Percentiles rank a stretch among this genome's conserved stretches.
Evolutionary conservation across 2,888 invertebrate species (phyloP).

Genomic region (Linnaemya tessellans): DNA sequence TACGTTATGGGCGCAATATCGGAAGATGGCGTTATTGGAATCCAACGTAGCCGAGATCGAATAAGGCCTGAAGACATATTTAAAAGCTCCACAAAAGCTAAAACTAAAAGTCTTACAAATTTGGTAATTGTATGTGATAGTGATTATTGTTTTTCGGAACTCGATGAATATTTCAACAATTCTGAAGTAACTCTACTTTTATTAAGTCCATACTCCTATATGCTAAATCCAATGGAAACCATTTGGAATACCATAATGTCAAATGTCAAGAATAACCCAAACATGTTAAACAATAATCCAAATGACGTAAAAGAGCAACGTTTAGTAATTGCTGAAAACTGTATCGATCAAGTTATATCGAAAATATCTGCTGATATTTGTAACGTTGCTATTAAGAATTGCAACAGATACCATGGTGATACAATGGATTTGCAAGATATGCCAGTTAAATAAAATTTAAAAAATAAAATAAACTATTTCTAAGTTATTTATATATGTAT

Average conservation of each 20-base stretch:
- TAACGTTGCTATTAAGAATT: constrained; percentile 49
- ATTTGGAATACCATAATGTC: constrained; percentile 63
- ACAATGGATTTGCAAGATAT: constrained; percentile 63
- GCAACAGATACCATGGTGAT: constrained; percentile 56
- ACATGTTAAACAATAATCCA: constrained; percentile 24
- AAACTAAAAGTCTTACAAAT: constrained; percentile 56
- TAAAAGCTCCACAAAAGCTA: constrained; percentile 20
- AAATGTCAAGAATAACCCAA: constrained; percentile 53
- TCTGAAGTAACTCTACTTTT: constrained; percentile 67
- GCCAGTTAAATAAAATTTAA: constrained; percentile 47
- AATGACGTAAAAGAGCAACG: constrained; percentile 60
- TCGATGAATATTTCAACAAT: constrained; percentile 71
- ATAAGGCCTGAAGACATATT: constrained; percentile 63
- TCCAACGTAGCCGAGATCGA: constrained; percentile 52
- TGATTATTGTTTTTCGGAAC: constrained; percentile 68
- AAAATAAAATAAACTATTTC: constrained; percentile 20
- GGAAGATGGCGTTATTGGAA: constrained; percentile 47
- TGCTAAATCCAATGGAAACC: constrained; percentile 67
- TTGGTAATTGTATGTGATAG: constrained; percentile 70
- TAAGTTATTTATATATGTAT: constrained; percentile 24
- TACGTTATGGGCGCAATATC: constrained; percentile 65
- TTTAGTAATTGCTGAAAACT: constrained; percentile 58
- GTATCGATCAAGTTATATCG: constrained; percentile 58
- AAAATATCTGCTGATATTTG: constrained; percentile 54
- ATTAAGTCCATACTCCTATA: constrained; percentile 67